Base-by-base conservation (phyloP, 1,140 invertebrate genomes). In the Kradibia gibbosae region DNA sequence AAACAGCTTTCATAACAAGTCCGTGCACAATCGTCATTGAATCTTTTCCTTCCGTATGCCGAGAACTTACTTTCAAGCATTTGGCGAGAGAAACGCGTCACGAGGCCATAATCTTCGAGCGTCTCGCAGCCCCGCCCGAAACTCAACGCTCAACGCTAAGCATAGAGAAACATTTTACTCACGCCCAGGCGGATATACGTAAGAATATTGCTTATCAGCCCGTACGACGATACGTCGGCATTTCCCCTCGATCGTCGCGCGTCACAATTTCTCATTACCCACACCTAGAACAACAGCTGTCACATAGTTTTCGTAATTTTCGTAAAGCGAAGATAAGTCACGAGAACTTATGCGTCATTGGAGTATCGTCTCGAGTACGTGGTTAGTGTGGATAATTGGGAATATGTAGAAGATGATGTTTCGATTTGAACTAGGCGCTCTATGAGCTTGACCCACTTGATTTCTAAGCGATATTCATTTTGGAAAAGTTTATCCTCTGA, bases 41-140 rank as follows among this genome's bases (percentile, higher is more conserved):
- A 62, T 62, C 60, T 34, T 60, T 60, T 62, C 60, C 31, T 62
- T 62, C 60, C 60, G 60, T 34, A n/a, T 15, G 11, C 31, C 31
- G 10, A 17, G 7, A 31, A 62, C 60, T 62, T 62, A 31, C 34
- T 62, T 62, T 62, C 60, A 28, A 62, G 28, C 25, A 17, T 17
- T 3, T 1, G 34, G n/a, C 8, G 62, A 39, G 17, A 39, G 28
- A 65, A 36, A 15, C 8, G 13, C 13, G 31, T 2, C 17, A 15
- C 4, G 3, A 31, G 60, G 34, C 39, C 17, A 39, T 20, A 36
- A 67, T 67, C 62, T 39, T 39, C 1, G 22, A 67, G 22, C 34
- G 20, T 11, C 13, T 39, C 20, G 62, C 17, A 17, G 31, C n/a
- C 25, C n/a, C n/a, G 31, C 62, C 20, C 5, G 50, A 39, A 1